Evolutionary conservation across 2,888 invertebrate species (phyloP), one percentile per base, ranked within the genome.

Genomic region (Scaptomyza cyrtandrae): DNA sequence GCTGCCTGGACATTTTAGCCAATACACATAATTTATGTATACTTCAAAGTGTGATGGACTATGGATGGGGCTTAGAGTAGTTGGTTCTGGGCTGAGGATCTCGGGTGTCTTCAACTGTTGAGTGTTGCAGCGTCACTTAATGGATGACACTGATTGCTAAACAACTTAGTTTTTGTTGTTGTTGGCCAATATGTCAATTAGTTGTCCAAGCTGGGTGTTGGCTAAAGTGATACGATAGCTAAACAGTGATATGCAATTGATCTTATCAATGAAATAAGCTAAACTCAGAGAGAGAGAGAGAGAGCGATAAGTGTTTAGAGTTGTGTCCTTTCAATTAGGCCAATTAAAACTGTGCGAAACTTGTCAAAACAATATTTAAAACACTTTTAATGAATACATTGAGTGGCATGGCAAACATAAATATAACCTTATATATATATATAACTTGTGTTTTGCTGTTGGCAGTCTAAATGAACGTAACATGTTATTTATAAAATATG

Each of bases 1-100:
- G 45, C 49, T 53, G 46, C 41, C 67, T 55, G 71, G 60, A 71
- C 60, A 68, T 66, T 55, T 56, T 57, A 64, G 77, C 80, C 86
- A 88, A 82, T 88, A 86, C 82, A 88, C 72, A 84, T 84, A 83
- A 88, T 86, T 84, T 88, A 84, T 88, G 84, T 80, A 73, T 66
- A 74, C 72, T 66, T 72, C 67, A 73, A 78, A 75, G 68, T 71
- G 65, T 64, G 80, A 71, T 64, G 67, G 71, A 59, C 45, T 62
- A 29, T 44, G 39, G 39, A n/a, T 13, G 45, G 46, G 31, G 29
- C 43, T 55, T 53, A 60, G 0, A 16, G 16, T 10, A 39, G 39
- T 50, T n/a, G 44, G 19, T 19, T 10, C 52, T 63, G 39, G 63
- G 16, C 29, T 39, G 49, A 55, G 59, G 53, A 46, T 16, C n/a